Percentiles rank a stretch among this genome's conserved stretches.
Evolutionary conservation across 2,797 vertebrate species (phyloP).

Genomic region (Thunnus albacares): DNA sequence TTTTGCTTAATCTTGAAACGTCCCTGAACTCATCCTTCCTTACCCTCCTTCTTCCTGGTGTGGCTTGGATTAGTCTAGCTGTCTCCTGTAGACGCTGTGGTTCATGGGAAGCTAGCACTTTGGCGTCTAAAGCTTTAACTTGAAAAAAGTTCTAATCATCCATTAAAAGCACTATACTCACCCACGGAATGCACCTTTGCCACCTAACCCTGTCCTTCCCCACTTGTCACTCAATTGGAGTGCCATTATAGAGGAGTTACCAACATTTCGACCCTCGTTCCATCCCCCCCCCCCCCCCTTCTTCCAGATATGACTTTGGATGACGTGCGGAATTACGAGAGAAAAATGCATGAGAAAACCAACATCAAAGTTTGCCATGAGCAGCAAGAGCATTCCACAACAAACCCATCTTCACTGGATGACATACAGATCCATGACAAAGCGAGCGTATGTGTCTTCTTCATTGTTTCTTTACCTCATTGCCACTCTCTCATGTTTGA

Average conservation of each 20-base stretch:
- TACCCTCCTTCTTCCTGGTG: constrained; percentile 35
- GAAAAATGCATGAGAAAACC: constrained; percentile 99
- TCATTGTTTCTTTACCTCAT: constrained; percentile 79
- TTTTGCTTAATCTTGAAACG: constrained; percentile 50
- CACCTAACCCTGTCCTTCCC: constrained; percentile 23
- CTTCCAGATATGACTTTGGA: constrained; percentile 99
- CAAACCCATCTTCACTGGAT: constrained; percentile 95
- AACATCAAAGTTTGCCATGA: constrained; percentile 99
- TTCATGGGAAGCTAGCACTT: constrained; percentile 49
- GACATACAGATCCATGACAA: constrained; percentile 95
- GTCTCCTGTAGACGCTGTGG: constrained; percentile 45
- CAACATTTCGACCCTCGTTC: constrained; percentile 83
- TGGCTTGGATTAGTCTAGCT: constrained; percentile 54
- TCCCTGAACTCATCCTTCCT: constrained; percentile 37
- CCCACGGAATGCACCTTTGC: constrained; percentile 38
- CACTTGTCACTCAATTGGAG: constrained; percentile 40
- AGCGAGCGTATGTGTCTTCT: constrained; percentile 94
- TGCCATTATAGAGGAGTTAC: constrained; percentile 80
- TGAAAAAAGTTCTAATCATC: constrained; percentile 25
- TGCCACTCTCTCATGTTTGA: constrained; percentile 56
- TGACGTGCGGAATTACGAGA: constrained; percentile 98
- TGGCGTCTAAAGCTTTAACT: constrained; percentile 38
- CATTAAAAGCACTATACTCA: constrained; percentile 7
- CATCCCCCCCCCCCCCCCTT: constrained; percentile 73
- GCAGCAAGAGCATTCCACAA: constrained; percentile 86